Percentiles rank a stretch among this genome's conserved stretches.
These are phyloP conservation scores for Dendrophyllia cribrosa DNA, from an alignment of 64 coral and sea anemone species.

Conservation along the genomic window DNA sequence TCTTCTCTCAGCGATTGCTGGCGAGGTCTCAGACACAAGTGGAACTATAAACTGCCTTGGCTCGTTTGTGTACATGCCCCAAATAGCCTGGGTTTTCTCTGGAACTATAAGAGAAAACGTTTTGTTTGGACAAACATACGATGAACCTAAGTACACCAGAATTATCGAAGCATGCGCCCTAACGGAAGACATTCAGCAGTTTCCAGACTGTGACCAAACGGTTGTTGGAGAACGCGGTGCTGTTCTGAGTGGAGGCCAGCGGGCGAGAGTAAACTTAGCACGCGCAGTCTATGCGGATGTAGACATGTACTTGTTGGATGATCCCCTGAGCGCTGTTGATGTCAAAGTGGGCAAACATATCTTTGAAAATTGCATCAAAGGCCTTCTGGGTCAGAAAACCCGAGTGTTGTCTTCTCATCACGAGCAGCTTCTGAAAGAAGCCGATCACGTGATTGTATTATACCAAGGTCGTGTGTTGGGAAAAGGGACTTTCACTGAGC, in stretches of 20 bases:
- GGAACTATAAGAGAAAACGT: conserved; percentile 22
- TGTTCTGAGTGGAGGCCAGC: conserved; percentile 38
- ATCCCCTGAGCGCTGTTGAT: conserved; percentile 29
- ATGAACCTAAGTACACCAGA: neutral
- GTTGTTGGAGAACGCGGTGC: conserved; percentile 22
- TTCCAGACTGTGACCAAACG: conserved; percentile 23
- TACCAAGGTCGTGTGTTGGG: neutral
- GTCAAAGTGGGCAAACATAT: conserved; percentile 20
- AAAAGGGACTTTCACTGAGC: neutral
- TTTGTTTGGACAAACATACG: neutral
- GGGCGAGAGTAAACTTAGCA: conserved; percentile 15
- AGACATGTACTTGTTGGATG: conserved; percentile 30
- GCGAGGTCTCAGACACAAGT: neutral
- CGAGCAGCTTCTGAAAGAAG: neutral
- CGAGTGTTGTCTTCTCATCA: conserved; percentile 26
- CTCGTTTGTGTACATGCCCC: neutral
- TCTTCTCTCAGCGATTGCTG: conserved; percentile 11
- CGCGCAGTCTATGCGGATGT: conserved; percentile 3
- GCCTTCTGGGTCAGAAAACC: neutral
- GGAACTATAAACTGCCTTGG: neutral
- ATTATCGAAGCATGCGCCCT: conserved; percentile 16
- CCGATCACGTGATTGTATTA: conserved; percentile 17
- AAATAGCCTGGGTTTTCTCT: conserved; percentile 32
- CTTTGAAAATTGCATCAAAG: conserved; percentile 21
- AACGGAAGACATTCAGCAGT: conserved; percentile 7